Evolutionary conservation across 2,888 invertebrate genomes (phyloP), one percentile per base, ranked within the genome.

Genomic region (Morinoia aosen): DNA sequence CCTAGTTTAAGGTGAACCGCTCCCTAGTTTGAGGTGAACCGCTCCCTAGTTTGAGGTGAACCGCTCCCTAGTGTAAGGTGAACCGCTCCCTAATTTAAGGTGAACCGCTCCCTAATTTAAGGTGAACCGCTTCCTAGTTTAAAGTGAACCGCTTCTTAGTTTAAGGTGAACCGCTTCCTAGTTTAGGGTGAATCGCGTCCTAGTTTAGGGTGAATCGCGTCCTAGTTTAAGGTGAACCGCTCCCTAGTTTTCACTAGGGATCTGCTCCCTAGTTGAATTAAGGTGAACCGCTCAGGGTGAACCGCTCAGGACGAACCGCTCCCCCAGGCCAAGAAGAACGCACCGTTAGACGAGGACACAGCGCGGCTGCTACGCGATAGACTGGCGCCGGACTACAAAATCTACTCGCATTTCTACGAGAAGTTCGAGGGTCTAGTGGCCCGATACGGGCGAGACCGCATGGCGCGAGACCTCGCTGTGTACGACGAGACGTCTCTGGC

Each of bases 291-390:
- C 39, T 40, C 39, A 48, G 5, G 48, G 48, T 48, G 48, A 48
- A 5, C 48, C 48, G 48, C 48, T 48, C 5, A 5, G 5, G 48
- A 5, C 5, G 48, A 48, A 48, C 3, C 48, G 48, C 48, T 48
- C 5, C 48, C 48, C 33, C 91, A 91, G 57, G 48, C 12, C 12
- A 91, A 91, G 57, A 93, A 90, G 16, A 48, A 90, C 39, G 40
- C 8, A 39, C 14, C 16, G 40, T 19, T 90, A 33, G 93, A 57
- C 19, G 93, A 97, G 56, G 95, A 96, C 0, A 64, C 56, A 2
- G 96, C 96, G 88, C 96, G 96, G 33, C 95, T 96, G 12, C 95
- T 97, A 19, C 95, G 96, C 57, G 58, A 96, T 14, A 97, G 97
- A 96, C 96, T 96, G 25, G 95, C 91, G 14, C 95, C 96, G 0